Percentiles rank a stretch among this genome's conserved stretches.
phyloP scores from a whole-genome alignment of 1,140 invertebrate species.

The Platorchestia sp. region DNA sequence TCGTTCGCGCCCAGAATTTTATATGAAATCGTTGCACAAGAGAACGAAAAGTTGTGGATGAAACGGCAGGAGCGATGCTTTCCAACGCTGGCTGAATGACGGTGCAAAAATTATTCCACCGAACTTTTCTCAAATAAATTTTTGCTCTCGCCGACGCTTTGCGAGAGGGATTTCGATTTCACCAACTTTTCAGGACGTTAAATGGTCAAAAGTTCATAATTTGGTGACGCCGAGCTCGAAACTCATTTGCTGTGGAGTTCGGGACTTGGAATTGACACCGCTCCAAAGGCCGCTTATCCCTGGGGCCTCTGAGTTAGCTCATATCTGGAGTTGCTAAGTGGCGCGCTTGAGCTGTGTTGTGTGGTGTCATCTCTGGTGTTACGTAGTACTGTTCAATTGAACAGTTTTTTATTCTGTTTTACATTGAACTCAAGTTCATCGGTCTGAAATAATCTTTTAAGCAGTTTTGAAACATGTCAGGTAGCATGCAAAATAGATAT shows the following conservation, averaged over 20 bases:
- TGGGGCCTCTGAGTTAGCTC: background rate
- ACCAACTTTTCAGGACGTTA: background rate
- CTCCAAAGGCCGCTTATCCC: background rate
- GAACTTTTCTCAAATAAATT: too few relatives aligned
- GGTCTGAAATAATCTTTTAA: too few relatives aligned
- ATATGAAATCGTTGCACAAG: background rate
- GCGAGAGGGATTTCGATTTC: background rate
- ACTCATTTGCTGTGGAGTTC: background rate
- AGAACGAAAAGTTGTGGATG: background rate
- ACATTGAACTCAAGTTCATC: too few relatives aligned
- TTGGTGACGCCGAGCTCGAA: background rate
- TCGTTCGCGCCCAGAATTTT: background rate
- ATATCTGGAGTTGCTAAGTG: too few relatives aligned
- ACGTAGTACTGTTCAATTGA: too few relatives aligned
- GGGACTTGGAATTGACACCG: background rate
- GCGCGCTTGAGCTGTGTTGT: too few relatives aligned
- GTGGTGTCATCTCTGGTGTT: too few relatives aligned
- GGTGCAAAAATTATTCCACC: too few relatives aligned
- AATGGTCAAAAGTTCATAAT: background rate
- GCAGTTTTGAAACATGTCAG: too few relatives aligned
- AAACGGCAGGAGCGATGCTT: background rate
- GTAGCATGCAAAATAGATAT: too few relatives aligned
- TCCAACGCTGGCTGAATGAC: too few relatives aligned
- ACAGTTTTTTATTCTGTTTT: too few relatives aligned
- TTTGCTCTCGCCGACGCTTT: background rate